These are phyloP conservation scores for Cercocebus atys DNA, from an alignment of 2,113 vertebrate species.

Conservation along the genomic window DNA sequence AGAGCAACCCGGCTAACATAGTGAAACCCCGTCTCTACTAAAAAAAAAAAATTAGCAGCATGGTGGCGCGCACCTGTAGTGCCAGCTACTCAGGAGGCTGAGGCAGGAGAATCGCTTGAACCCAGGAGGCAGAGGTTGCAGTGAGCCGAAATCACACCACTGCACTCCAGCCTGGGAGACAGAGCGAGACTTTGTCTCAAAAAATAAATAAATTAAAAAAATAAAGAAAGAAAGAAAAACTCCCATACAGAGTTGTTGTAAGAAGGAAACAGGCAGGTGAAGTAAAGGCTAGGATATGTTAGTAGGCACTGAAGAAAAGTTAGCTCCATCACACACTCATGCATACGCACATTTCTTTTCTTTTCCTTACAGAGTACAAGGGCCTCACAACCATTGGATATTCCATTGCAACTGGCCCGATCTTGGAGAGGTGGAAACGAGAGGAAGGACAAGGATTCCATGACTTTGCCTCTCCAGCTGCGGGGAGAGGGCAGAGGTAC, in stretches of 20 bases:
- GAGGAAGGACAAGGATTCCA: background rate
- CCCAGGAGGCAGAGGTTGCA: too few species aligned
- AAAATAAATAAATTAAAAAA: too few species aligned
- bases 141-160: fast-evolving
- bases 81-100: too few species aligned
- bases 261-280: background rate
- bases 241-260: background rate
- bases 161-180: too few species aligned
- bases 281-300: background rate
- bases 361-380: background rate
- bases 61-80: too few species aligned
- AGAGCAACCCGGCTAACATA: too few species aligned
- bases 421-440: background rate
- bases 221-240: background rate
- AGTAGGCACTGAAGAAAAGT: too few species aligned
- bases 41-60: too few species aligned
- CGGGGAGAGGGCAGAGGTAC: background rate
- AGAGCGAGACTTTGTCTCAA: too few species aligned
- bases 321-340: background rate
- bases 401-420: background rate
- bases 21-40: too few species aligned
- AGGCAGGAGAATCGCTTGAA: too few species aligned
- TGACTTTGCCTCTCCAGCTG: background rate
- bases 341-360: background rate
- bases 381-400: background rate